Evolutionary conservation across 92 coral and sea anemone species (phyloP).

Genomic region (Epizoanthus ramosus): DNA sequence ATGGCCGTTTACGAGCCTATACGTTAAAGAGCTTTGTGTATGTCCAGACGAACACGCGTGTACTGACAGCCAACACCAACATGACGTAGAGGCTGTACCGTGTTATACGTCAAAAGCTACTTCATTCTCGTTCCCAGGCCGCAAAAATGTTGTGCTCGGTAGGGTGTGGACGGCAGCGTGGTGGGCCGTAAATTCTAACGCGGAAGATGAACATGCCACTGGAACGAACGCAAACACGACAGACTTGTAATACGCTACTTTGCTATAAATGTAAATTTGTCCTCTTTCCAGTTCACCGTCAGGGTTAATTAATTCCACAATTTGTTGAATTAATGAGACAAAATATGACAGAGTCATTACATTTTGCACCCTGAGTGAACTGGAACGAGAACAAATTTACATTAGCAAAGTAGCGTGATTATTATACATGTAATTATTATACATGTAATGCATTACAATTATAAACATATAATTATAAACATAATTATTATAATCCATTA

Average conservation of each 20-base stretch:
- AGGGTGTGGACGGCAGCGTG: constrained; percentile 36
- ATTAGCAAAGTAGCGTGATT: no score
- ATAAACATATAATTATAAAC: no score
- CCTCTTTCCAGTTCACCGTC: no score
- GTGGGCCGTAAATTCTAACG: constrained; percentile 26
- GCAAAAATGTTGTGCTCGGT: constrained; percentile 32
- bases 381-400: no score
- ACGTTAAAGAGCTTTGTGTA: constrained; percentile 22
- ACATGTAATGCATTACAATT: no score
- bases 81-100: not conserved
- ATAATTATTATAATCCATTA: no score
- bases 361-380: no score
- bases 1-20: constrained; percentile 30
- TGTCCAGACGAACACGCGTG: constrained; percentile 1
- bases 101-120: not conserved
- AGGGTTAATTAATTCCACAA: no score
- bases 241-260: not conserved
- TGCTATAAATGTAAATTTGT: no score
- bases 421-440: no score
- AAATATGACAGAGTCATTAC: no score
- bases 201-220: not conserved
- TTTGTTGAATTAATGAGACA: no score
- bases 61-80: constrained; percentile 15
- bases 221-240: not conserved
- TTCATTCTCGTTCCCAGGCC: constrained; percentile 26